Evolutionary conservation across 2,113 vertebrate species (phyloP).

Genomic region (Elephantulus edwardii): DNA sequence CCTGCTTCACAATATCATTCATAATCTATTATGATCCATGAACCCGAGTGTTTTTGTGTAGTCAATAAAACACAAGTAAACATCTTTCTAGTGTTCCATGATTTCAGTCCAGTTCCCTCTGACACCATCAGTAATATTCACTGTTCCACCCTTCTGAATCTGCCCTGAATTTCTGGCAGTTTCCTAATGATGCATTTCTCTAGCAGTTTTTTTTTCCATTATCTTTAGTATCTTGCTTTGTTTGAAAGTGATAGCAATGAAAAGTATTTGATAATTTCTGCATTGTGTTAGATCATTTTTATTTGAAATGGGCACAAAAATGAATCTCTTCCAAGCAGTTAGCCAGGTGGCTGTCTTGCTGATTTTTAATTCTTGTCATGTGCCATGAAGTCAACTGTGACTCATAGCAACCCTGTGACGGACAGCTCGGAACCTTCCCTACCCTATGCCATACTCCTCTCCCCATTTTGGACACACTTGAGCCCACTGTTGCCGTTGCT

Average conservation of each 20-base stretch:
- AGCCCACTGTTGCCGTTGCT: no score
- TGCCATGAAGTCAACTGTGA: no score
- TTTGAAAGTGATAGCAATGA: not conserved
- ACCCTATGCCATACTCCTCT: no score
- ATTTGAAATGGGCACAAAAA: no score
- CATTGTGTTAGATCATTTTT: no score
- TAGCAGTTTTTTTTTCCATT: not conserved
- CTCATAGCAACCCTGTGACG: no score
- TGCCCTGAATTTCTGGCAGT: not conserved
- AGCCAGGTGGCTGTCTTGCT: no score
- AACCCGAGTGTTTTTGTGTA: not conserved
- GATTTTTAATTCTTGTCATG: no score
- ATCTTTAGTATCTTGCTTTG: not conserved
- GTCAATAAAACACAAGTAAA: not conserved
- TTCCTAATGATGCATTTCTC: not conserved
- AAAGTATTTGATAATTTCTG: not conserved
- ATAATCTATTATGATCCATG: not conserved
- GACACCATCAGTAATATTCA: not conserved
- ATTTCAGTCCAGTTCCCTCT: not conserved
- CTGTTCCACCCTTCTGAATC: not conserved
- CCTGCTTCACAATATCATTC: not conserved
- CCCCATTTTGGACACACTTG: no score
- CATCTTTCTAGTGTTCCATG: not conserved
- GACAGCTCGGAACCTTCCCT: no score
- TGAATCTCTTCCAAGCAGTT: no score